Conservation (phyloP, 2,888 invertebrate species). For the Pseudanteris insignis region DNA sequence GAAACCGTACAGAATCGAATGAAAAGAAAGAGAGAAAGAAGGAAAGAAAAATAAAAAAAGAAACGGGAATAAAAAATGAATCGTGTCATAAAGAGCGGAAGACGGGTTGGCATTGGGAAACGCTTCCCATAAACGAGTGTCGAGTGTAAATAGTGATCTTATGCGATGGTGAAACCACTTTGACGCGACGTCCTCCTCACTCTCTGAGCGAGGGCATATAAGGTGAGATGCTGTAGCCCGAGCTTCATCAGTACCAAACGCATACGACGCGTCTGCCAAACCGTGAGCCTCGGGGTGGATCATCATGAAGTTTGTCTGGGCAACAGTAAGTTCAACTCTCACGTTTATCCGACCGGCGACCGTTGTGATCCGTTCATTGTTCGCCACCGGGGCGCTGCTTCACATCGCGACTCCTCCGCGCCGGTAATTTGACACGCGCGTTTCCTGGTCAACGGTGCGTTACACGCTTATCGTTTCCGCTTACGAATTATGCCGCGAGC, state of each 20-base stretch:
- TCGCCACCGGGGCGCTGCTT: slow-evolving; percentile 1
- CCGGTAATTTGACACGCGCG: no score
- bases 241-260: slow-evolving; percentile 64
- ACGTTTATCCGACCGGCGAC: slow-evolving; percentile 1
- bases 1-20: no score
- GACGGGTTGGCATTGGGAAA: slow-evolving; percentile 53
- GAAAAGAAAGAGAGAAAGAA: no score
- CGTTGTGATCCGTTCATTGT: slow-evolving; percentile 1
- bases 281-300: slow-evolving; percentile 54
- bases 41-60: background rate
- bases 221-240: slow-evolving; percentile 65
- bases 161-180: slow-evolving; percentile 55
- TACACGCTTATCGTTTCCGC: no score
- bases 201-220: slow-evolving; percentile 64
- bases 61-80: slow-evolving; percentile 10
- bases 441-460: no score
- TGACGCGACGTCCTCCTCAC: slow-evolving; percentile 55
- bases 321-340: slow-evolving; percentile 54
- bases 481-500: no score
- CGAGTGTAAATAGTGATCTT: slow-evolving; percentile 51
- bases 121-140: slow-evolving; percentile 50
- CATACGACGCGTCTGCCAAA: slow-evolving; percentile 59
- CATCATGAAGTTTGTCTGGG: slow-evolving; percentile 55
- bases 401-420: no score
- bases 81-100: slow-evolving; percentile 15